A percentile compares a stretch with the other conserved stretches of the same genome.
These are phyloP conservation scores for Rhagophthalmus giganteus DNA, from an alignment of 2,888 invertebrate species.

Conservation along the genomic window DNA sequence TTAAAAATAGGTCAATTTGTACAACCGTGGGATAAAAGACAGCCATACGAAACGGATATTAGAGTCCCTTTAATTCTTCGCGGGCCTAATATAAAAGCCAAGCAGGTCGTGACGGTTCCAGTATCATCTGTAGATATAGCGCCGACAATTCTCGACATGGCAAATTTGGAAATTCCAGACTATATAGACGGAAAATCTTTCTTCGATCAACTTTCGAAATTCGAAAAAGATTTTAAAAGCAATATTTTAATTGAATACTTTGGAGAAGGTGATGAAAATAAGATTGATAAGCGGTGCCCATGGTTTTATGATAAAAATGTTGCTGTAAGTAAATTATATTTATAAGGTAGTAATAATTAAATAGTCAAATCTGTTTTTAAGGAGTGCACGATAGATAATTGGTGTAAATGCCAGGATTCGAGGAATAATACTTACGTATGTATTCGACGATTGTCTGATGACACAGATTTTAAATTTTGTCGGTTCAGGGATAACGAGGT, in stretches of 20 bases:
- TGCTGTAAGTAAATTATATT: conserved; percentile 65
- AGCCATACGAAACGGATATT: conserved; percentile 89
- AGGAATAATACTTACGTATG: conserved; percentile 84
- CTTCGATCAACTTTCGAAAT: conserved; percentile 42
- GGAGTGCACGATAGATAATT: conserved; percentile 66
- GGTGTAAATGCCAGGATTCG: conserved; percentile 85
- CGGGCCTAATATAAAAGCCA: conserved; percentile 69
- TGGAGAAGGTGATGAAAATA: conserved; percentile 69
- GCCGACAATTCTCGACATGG: conserved; percentile 78
- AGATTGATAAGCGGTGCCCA: conserved; percentile 67
- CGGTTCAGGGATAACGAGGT: conserved; percentile 59
- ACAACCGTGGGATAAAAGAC: conserved; percentile 85
- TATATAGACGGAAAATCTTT: conserved; percentile 67
- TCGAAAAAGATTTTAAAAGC: conserved; percentile 47
- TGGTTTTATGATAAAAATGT: conserved; percentile 63
- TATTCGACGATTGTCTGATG: conserved; percentile 65
- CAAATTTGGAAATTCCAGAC: conserved; percentile 59
- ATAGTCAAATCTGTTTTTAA: conserved; percentile 51
- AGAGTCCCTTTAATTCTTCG: conserved; percentile 79
- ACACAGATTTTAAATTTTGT: conserved; percentile 65
- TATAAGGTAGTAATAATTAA: too few species aligned
- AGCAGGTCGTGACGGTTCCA: conserved; percentile 57
- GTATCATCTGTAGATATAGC: conserved; percentile 81
- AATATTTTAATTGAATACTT: conserved; percentile 78
- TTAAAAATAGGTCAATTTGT: conserved; percentile 76